Evolutionary conservation across 64 coral and sea anemone genomes (phyloP).

Genomic region (Montipora efflorescens): DNA sequence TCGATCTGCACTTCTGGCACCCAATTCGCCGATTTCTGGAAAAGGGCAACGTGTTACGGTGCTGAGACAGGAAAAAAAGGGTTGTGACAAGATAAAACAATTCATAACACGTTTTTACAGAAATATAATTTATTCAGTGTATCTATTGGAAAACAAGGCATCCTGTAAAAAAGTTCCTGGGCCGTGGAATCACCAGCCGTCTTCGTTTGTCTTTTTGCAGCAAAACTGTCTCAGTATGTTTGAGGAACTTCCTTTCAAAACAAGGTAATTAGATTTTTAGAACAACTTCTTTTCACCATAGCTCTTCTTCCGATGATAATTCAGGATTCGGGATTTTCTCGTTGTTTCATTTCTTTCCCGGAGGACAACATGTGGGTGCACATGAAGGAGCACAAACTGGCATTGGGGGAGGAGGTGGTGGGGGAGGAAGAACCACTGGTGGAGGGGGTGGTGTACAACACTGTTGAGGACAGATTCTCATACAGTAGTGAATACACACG

Average conservation of each 20-base stretch:
- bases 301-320: not conserved
- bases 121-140: not conserved
- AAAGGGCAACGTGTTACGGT: too few relatives aligned
- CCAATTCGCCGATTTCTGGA: too few relatives aligned
- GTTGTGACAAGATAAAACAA: not conserved
- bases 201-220: not conserved
- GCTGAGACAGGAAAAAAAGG: too few relatives aligned
- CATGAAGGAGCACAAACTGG: conserved; percentile 68
- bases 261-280: not conserved
- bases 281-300: not conserved
- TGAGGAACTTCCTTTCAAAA: not conserved
- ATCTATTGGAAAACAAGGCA: not conserved
- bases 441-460: conserved; percentile 81
- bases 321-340: not conserved
- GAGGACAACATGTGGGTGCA: conserved; percentile 52
- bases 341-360: not conserved
- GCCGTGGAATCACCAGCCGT: not conserved
- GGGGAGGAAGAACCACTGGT: conserved; percentile 37
- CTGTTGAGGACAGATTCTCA: conserved; percentile 88
- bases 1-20: too few relatives aligned
- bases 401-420: conserved; percentile 77
- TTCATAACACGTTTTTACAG: not conserved
- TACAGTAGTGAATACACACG: conserved; percentile 96
- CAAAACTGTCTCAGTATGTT: not conserved
- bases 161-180: not conserved